These are phyloP conservation scores for Microctonus aethiopoides DNA, from an alignment of 2,888 invertebrate genomes.

Conservation along the genomic window DNA sequence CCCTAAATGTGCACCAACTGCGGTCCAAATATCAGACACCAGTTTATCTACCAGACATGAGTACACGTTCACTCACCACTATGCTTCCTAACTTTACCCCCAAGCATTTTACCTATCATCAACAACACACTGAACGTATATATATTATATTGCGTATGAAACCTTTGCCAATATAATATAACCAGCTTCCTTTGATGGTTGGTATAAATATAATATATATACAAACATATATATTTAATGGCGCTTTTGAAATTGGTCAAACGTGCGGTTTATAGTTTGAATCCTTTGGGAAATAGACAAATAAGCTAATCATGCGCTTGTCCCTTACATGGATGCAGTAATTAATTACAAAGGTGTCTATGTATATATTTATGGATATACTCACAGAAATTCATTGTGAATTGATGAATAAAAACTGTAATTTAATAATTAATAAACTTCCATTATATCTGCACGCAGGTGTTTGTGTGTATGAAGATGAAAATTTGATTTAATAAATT, in stretches of 20 bases:
- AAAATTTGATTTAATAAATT: too few species aligned
- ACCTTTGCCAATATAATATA: neutral
- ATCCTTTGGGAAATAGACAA: neutral
- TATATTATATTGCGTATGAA: neutral
- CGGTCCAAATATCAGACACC: neutral
- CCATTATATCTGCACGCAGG: too few species aligned
- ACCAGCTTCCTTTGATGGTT: too few species aligned
- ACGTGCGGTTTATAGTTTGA: neutral
- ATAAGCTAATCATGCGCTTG: too few species aligned
- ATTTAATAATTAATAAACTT: too few species aligned
- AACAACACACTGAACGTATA: neutral
- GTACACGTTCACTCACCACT: neutral
- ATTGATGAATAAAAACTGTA: too few species aligned
- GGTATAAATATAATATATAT: too few species aligned
- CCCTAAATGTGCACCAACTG: neutral
- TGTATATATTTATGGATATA: too few species aligned
- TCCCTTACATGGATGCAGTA: too few species aligned
- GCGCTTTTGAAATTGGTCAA: neutral
- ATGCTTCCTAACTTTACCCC: neutral
- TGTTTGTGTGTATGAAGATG: too few species aligned
- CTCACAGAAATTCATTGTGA: too few species aligned
- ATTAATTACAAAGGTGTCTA: too few species aligned
- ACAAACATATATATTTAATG: neutral
- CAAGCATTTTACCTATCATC: neutral
- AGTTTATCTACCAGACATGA: neutral